Conservation (phyloP, 2,888 invertebrate species). For the Sinhomidia bicolor region DNA sequence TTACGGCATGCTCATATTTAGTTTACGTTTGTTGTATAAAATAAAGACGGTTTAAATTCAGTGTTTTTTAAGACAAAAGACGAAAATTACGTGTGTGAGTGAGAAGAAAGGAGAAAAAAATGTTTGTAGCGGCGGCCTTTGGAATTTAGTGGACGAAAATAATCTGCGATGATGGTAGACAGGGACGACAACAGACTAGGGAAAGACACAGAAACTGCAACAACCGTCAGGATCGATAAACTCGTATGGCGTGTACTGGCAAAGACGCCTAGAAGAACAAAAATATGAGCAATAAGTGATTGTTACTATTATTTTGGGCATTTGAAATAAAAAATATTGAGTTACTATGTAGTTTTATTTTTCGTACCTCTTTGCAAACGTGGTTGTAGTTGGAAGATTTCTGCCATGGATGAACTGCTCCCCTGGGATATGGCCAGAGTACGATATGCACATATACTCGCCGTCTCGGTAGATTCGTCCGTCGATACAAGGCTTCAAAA, state of each 20-base stretch:
- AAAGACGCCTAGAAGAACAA: conserved; percentile 73
- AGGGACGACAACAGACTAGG: background rate
- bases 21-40: too few species aligned
- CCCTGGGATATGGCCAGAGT: conserved; percentile 77
- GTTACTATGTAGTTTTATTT: background rate
- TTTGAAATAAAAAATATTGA: background rate
- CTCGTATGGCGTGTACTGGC: conserved; percentile 79
- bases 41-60: too few species aligned
- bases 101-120: conserved; percentile 17
- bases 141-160: conserved; percentile 40
- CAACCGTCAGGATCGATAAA: conserved; percentile 79
- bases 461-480: conserved; percentile 72
- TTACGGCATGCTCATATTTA: too few species aligned
- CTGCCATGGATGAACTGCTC: conserved; percentile 77
- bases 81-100: conserved; percentile 30
- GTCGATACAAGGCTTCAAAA: conserved; percentile 78
- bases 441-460: conserved; percentile 76
- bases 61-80: too few species aligned
- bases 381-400: conserved; percentile 78
- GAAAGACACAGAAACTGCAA: conserved; percentile 70
- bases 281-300: background rate
- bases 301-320: background rate
- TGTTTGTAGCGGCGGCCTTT: conserved; percentile 32
- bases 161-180: conserved; percentile 33
- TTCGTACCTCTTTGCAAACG: conserved; percentile 76